Evolutionary conservation across 2,797 vertebrate species (phyloP).

Genomic region (Cichlasoma orientale): DNA sequence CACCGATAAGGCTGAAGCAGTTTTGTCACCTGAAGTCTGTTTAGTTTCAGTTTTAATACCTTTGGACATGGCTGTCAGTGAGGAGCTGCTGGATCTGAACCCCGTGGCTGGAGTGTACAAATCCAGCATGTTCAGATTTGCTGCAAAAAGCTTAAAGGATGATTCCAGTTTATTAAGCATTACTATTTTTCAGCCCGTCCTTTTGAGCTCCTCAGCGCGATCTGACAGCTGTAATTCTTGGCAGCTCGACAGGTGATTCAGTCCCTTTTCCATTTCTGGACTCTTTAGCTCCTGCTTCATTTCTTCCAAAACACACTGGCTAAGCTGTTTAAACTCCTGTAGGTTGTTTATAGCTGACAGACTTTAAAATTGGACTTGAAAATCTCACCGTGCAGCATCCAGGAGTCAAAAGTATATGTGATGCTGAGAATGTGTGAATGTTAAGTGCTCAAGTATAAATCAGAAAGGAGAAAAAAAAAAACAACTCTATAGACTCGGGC

Average conservation of each 20-base stretch:
- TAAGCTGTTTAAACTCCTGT: background rate
- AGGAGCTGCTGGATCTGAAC: background rate
- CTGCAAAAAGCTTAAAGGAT: constrained; percentile 32
- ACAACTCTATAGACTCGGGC: background rate
- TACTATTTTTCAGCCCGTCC: background rate
- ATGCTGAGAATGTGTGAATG: background rate
- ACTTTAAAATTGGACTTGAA: background rate
- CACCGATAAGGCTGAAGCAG: background rate
- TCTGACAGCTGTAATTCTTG: constrained; percentile 6
- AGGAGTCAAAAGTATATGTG: background rate
- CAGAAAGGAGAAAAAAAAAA: background rate
- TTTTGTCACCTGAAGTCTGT: background rate
- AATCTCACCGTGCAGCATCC: background rate
- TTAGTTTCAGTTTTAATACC: background rate
- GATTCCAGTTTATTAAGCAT: constrained; percentile 18
- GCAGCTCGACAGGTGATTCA: background rate
- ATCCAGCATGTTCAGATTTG: constrained; percentile 11
- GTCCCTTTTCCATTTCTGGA: background rate
- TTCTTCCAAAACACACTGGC: background rate
- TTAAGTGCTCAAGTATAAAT: too few species aligned
- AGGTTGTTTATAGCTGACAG: background rate
- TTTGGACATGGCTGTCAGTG: background rate
- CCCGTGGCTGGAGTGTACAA: background rate
- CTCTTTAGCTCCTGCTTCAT: background rate
- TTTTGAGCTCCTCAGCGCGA: background rate